Percentiles rank a stretch among this genome's conserved stretches.
Conservation (phyloP, 2,113 vertebrate genomes). For the Pipa parva region DNA sequence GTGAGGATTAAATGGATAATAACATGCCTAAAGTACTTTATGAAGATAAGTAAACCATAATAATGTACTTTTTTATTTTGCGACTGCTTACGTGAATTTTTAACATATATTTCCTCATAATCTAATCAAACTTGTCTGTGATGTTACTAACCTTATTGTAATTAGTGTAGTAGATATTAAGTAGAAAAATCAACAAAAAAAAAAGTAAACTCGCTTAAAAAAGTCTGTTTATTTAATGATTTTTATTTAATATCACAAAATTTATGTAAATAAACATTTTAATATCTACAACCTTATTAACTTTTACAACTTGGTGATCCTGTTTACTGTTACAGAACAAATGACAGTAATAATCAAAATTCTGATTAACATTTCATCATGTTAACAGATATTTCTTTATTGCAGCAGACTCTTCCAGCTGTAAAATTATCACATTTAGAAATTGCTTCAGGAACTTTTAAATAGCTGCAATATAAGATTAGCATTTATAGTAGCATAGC, state of each 20-base stretch:
- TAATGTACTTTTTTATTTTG: too few species aligned
- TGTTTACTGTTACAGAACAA: constrained; percentile 29
- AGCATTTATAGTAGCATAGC: constrained; percentile 36
- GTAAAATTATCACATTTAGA: constrained; percentile 33
- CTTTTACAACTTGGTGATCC: constrained; percentile 19
- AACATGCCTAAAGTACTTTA: too few species aligned
- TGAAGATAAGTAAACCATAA: too few species aligned
- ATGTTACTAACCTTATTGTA: too few species aligned
- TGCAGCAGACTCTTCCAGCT: constrained; percentile 23
- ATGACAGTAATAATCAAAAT: constrained; percentile 20
- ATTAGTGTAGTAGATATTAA: too few species aligned
- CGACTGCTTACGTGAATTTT: too few species aligned
- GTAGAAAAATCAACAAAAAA: too few species aligned
- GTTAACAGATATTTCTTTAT: constrained; percentile 30
- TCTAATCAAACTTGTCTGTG: too few species aligned
- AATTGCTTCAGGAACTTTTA: constrained; percentile 24
- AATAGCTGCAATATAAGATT: constrained; percentile 36
- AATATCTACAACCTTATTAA: constrained; percentile 7
- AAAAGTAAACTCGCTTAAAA: too few species aligned
- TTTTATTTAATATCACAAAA: not conserved
- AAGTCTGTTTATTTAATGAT: too few species aligned
- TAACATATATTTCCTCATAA: too few species aligned
- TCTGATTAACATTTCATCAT: constrained; percentile 26
- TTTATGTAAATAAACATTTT: constrained; percentile 8
- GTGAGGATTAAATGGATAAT: too few species aligned